A percentile compares a stretch with the other conserved stretches of the same genome.
These are phyloP conservation scores for Rhinella marina DNA, from an alignment of 2,797 vertebrate genomes.

Conservation along the genomic window DNA sequence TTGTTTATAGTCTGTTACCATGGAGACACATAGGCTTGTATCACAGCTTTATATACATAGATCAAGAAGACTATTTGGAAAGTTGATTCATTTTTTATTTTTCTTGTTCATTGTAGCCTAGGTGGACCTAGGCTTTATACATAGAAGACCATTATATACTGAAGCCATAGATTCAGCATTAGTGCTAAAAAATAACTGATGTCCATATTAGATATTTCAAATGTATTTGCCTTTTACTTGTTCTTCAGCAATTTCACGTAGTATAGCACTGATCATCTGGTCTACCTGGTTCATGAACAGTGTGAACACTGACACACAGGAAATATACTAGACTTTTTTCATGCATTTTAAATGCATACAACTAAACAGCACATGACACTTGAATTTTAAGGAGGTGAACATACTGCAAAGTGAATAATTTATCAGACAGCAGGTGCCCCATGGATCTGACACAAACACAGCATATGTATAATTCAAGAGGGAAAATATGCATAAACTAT, in stretches of 20 bases:
- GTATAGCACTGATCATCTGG: background rate
- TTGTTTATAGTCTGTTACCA: background rate
- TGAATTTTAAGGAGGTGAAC: background rate
- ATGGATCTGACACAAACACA: slow-evolving; percentile 18
- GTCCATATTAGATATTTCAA: no score
- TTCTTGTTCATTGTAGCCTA: no score
- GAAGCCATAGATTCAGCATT: no score
- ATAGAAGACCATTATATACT: no score
- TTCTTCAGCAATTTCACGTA: no score
- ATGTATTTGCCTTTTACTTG: no score
- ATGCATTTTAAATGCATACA: background rate
- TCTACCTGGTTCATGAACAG: background rate
- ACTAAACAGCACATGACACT: background rate
- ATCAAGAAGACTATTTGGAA: background rate
- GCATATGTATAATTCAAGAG: slow-evolving; percentile 16
- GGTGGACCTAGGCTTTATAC: no score
- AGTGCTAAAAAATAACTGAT: no score
- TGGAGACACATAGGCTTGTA: background rate
- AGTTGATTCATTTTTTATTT: background rate
- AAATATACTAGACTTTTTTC: no score
- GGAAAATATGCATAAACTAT: slow-evolving; percentile 2
- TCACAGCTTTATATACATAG: background rate
- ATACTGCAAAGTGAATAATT: slow-evolving; percentile 37
- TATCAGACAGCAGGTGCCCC: slow-evolving; percentile 25
- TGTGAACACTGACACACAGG: background rate